phyloP scores from a whole-genome alignment of 2,888 invertebrate species.

The Germaria angustata region DNA sequence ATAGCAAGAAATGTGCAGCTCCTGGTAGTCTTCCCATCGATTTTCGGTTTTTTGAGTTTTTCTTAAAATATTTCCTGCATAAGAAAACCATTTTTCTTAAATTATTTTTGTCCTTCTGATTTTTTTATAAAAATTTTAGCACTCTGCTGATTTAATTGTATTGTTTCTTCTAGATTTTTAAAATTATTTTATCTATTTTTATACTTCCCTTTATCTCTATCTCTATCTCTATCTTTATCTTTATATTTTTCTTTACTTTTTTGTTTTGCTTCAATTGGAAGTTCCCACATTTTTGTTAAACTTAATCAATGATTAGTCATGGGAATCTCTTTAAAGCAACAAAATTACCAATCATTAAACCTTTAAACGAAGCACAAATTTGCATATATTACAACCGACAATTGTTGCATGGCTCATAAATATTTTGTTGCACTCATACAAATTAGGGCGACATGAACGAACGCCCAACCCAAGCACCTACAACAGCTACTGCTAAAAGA shows the following conservation, averaged over 20 bases:
- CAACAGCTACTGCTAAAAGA: conserved; percentile 30
- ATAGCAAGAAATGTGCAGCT: too few species aligned
- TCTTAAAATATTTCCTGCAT: too few species aligned
- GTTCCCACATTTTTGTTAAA: conserved; percentile 61
- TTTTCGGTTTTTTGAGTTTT: too few species aligned
- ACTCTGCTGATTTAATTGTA: not conserved
- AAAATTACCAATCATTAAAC: conserved; percentile 53
- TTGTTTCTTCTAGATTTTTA: not conserved
- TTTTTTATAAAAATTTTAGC: too few species aligned
- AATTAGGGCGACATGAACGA: conserved; percentile 61
- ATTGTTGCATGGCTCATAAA: conserved; percentile 53
- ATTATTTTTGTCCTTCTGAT: not conserved
- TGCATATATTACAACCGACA: conserved; percentile 56
- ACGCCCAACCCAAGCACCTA: conserved; percentile 58
- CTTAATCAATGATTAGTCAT: conserved; percentile 61
- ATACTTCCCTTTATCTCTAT: not conserved
- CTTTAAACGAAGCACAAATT: conserved; percentile 57
- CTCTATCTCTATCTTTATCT: not conserved
- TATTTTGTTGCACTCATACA: conserved; percentile 57
- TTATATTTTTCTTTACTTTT: not conserved
- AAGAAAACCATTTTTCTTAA: too few species aligned
- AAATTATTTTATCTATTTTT: not conserved
- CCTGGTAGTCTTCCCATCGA: too few species aligned
- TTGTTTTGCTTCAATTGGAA: not conserved
- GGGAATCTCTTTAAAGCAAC: conserved; percentile 45